Evolutionary conservation across 2,888 invertebrate genomes (phyloP).

Genomic region (Ischnus inquisitorius): DNA sequence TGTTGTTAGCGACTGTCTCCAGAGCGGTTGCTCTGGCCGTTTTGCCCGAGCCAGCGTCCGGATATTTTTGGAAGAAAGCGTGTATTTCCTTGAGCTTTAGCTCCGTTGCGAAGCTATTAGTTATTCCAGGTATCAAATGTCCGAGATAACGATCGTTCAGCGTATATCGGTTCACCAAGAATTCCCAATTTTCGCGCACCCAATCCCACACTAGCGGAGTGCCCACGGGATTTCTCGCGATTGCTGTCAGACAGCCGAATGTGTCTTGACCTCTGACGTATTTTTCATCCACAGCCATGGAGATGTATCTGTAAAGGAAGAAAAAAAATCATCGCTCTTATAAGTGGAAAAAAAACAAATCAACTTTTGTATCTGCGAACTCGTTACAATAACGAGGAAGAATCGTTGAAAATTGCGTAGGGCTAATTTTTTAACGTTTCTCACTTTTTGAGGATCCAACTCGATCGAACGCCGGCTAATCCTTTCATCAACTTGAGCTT

Average conservation of each 20-base stretch:
- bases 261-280: conserved; percentile 95
- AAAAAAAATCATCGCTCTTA: neutral
- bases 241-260: conserved; percentile 89
- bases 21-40: conserved; percentile 91
- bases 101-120: conserved; percentile 89
- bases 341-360: too few species aligned
- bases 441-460: conserved; percentile 90
- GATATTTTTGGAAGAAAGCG: conserved; percentile 91
- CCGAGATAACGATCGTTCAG: conserved; percentile 94
- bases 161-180: conserved; percentile 92
- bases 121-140: conserved; percentile 90
- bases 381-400: too few species aligned
- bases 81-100: conserved; percentile 92
- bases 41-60: conserved; percentile 95
- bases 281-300: conserved; percentile 90
- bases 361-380: too few species aligned
- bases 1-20: conserved; percentile 92
- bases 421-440: conserved; percentile 32
- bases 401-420: too few species aligned
- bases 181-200: conserved; percentile 92
- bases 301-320: conserved; percentile 88
- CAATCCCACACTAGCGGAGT: conserved; percentile 93
- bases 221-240: conserved; percentile 92
- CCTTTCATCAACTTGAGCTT: conserved; percentile 91
- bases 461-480: conserved; percentile 89